phyloP scores from a whole-genome alignment of 2,797 vertebrate genomes.

The Xenopus petersii region DNA sequence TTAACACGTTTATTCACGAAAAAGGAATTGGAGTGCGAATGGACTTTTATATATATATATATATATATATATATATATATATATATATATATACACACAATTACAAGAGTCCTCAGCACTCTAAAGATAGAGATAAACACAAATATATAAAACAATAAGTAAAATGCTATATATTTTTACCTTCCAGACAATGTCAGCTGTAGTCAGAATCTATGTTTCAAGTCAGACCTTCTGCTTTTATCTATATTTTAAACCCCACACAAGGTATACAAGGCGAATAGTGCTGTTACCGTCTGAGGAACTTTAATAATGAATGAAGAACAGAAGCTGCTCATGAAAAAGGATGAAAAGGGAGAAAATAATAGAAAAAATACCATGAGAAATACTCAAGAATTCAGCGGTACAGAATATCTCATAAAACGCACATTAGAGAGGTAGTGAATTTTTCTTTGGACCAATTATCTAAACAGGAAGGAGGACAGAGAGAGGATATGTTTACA shows the following conservation, averaged over 20 bases:
- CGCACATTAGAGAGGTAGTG: neutral
- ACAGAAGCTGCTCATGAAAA: conserved; percentile 65
- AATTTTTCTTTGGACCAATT: too few relatives aligned
- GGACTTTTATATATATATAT: too few relatives aligned
- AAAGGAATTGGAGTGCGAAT: too few relatives aligned
- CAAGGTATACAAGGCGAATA: conserved; percentile 87
- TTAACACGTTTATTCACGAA: too few relatives aligned
- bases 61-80: too few relatives aligned
- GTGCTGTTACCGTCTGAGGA: conserved; percentile 80
- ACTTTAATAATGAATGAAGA: conserved; percentile 85
- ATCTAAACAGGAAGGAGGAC: too few relatives aligned
- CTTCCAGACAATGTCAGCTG: conserved; percentile 65
- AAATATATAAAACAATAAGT: conserved; percentile 1
- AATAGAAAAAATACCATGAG: conserved; percentile 19
- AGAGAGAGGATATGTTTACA: too few relatives aligned
- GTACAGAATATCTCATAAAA: neutral
- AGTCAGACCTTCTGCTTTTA: conserved; percentile 90
- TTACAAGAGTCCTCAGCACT: too few relatives aligned
- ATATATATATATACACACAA: too few relatives aligned
- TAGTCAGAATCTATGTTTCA: conserved; percentile 73
- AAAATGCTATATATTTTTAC: conserved; percentile 56
- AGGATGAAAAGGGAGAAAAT: conserved; percentile 29
- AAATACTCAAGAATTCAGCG: conserved; percentile 2
- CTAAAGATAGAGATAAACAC: conserved; percentile 18
- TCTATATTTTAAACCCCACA: conserved; percentile 98